Evolutionary conservation across 2,888 invertebrate species (phyloP).

Genomic region (Orchesella flavescens): DNA sequence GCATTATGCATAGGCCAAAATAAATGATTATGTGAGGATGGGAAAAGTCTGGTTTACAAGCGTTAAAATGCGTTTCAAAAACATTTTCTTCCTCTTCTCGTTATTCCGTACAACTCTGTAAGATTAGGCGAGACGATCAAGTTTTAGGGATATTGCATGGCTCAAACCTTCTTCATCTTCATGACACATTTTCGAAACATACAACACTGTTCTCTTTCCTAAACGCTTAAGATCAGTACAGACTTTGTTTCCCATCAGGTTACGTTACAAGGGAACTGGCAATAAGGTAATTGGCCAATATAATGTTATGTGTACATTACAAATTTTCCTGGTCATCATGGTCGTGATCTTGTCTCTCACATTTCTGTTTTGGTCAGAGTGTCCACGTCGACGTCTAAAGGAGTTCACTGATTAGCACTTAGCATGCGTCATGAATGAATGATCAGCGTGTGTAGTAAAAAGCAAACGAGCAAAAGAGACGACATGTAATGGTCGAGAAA

Average conservation of each 20-base stretch:
- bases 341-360: constrained; percentile 22
- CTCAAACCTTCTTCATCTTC: background rate
- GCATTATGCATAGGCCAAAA: constrained; percentile 23
- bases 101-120: too few species aligned
- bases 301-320: background rate
- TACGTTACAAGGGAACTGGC: background rate
- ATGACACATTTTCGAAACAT: constrained; percentile 11
- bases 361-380: constrained; percentile 23
- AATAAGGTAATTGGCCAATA: constrained; percentile 44
- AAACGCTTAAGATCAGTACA: background rate
- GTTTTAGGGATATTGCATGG: background rate
- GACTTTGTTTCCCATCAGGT: background rate
- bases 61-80: too few species aligned
- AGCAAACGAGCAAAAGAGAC: background rate
- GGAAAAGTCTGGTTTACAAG: background rate
- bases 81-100: too few species aligned
- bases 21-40: background rate
- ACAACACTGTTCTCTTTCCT: background rate
- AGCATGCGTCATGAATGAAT: constrained; percentile 55
- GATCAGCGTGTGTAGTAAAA: too few species aligned
- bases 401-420: constrained; percentile 50
- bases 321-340: constrained; percentile 6
- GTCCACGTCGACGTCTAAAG: constrained; percentile 17
- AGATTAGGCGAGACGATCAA: too few species aligned
- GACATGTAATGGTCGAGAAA: background rate